A percentile compares a stretch with the other conserved stretches of the same genome.
phyloP scores from a whole-genome alignment of 1,140 invertebrate genomes.

The Metaphire vulgaris region DNA sequence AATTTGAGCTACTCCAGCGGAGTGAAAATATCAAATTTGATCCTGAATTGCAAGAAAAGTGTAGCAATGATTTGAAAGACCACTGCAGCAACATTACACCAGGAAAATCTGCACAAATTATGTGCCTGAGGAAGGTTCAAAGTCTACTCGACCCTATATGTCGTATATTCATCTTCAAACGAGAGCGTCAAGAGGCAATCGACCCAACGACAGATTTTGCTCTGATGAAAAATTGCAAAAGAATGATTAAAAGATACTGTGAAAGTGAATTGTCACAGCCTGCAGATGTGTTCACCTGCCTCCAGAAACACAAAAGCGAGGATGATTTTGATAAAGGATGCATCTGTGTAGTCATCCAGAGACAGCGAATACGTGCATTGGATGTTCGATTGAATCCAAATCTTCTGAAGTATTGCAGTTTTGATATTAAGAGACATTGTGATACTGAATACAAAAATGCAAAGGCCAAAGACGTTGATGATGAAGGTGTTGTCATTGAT shows the following conservation, averaged over 20 bases:
- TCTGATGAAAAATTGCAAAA: neutral
- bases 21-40: constrained; percentile 77
- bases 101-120: constrained; percentile 72
- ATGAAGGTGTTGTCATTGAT: constrained; percentile 15
- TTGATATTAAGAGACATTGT: constrained; percentile 70
- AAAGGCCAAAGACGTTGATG: neutral
- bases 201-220: neutral
- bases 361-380: constrained; percentile 43
- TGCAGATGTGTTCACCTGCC: constrained; percentile 51
- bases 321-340: constrained; percentile 76
- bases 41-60: constrained; percentile 68
- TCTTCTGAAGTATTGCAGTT: constrained; percentile 68
- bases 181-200: neutral
- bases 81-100: constrained; percentile 66
- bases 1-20: constrained; percentile 76
- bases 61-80: constrained; percentile 66
- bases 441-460: constrained; percentile 40
- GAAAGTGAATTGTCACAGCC: constrained; percentile 31
- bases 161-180: neutral
- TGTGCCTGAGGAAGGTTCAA: too few relatives aligned
- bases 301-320: constrained; percentile 70
- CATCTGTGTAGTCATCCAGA: constrained; percentile 71
- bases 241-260: constrained; percentile 39
- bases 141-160: too few relatives aligned
- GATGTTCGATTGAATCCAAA: constrained; percentile 87